phyloP scores from a whole-genome alignment of 2,888 invertebrate species.

The Catotricha subobsoleta region DNA sequence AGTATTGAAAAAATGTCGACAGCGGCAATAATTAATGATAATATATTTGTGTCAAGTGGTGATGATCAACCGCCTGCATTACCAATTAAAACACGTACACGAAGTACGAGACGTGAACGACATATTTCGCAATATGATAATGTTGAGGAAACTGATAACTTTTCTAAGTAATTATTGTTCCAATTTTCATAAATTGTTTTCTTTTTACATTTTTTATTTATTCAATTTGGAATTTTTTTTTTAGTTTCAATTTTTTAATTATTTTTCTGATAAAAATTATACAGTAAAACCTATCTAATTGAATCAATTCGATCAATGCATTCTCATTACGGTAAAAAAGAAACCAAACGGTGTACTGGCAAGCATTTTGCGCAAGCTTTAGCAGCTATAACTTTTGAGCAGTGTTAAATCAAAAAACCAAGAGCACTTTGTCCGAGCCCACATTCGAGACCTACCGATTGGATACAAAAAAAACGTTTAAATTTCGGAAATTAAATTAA shows the following conservation, averaged over 20 bases:
- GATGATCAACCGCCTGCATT: slow-evolving; percentile 36
- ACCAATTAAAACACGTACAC: slow-evolving; percentile 36
- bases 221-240: neutral
- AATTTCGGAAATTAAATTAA: no score
- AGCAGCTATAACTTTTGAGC: no score
- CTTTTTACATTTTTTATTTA: neutral
- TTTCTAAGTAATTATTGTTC: slow-evolving; percentile 21
- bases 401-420: no score
- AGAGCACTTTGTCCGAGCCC: no score
- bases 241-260: neutral
- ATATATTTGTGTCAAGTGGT: neutral
- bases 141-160: slow-evolving; percentile 36
- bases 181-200: neutral
- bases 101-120: slow-evolving; percentile 34
- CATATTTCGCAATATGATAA: slow-evolving; percentile 56
- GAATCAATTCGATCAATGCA: no score
- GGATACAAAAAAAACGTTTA: no score
- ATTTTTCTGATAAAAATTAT: neutral
- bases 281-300: no score
- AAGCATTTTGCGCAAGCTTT: no score
- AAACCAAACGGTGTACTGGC: no score
- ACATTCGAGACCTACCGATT: no score
- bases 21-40: slow-evolving; percentile 7
- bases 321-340: no score
- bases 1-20: neutral